Evolutionary conservation across 2,797 vertebrate species (phyloP).

Genomic region (Neosilurus hyrtlii): DNA sequence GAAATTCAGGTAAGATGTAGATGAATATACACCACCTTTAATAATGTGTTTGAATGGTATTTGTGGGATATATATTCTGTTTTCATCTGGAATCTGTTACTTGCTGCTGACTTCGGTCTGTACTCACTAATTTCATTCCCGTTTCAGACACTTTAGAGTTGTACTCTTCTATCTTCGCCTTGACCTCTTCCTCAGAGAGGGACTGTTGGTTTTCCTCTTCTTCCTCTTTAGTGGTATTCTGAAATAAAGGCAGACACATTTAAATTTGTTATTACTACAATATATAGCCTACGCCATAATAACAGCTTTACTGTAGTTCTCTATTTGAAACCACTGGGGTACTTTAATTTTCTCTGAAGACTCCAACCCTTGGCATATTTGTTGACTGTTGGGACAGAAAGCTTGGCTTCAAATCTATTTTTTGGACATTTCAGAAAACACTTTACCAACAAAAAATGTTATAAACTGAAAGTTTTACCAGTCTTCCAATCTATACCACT

Average conservation of each 20-base stretch:
- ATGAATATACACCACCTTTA: neutral
- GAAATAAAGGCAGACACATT: constrained; percentile 53
- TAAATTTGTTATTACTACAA: neutral
- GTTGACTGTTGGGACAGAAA: neutral
- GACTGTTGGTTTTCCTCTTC: constrained; percentile 68
- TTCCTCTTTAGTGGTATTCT: constrained; percentile 76
- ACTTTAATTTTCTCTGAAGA: neutral
- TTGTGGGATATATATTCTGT: too few relatives aligned
- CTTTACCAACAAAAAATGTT: neutral
- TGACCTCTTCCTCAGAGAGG: constrained; percentile 80
- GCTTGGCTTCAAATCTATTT: neutral
- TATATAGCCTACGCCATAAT: too few relatives aligned
- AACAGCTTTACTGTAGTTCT: neutral
- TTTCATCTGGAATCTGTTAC: neutral
- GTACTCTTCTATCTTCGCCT: constrained; percentile 82
- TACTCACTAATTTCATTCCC: constrained; percentile 88
- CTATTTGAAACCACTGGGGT: neutral
- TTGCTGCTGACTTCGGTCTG: too few relatives aligned
- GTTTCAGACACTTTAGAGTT: constrained; percentile 84
- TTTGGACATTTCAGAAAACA: neutral
- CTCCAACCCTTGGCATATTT: neutral
- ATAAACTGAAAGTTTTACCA: neutral
- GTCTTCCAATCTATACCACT: too few relatives aligned
- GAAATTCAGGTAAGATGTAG: neutral
- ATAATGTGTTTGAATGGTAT: neutral